Conservation (phyloP, 2,797 vertebrate species). For the Micrastur ruficollis region DNA sequence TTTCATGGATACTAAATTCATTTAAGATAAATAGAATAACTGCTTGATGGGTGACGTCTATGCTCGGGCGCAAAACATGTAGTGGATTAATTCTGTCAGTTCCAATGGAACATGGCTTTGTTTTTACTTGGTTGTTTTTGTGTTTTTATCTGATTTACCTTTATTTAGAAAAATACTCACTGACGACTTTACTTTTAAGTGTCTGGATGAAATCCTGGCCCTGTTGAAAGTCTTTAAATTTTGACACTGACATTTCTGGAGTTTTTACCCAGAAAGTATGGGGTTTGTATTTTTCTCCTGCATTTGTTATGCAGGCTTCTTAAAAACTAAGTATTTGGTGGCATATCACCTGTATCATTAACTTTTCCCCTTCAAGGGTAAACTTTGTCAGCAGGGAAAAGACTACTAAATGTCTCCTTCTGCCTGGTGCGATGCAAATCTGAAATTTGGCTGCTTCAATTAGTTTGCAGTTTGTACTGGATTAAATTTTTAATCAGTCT, state of each 20-base stretch:
- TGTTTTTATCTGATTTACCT: background rate
- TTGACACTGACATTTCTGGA: background rate
- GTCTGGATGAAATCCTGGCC: background rate
- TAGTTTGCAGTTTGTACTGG: conserved; percentile 2
- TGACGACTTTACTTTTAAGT: background rate
- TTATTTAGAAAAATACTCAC: background rate
- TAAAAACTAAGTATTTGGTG: background rate
- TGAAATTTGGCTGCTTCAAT: background rate
- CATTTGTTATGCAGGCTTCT: background rate
- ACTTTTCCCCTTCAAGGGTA: background rate
- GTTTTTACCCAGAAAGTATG: background rate
- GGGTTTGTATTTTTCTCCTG: background rate
- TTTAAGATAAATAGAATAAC: background rate
- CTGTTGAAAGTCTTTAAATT: background rate
- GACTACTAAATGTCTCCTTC: background rate
- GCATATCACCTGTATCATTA: background rate
- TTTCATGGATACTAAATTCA: background rate
- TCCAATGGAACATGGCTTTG: background rate
- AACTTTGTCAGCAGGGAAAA: background rate
- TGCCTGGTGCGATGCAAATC: background rate
- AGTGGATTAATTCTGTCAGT: background rate
- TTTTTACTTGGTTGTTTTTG: background rate
- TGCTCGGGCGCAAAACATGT: background rate
- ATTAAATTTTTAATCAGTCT: conserved; percentile 42
- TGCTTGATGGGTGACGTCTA: background rate